Conservation (phyloP, 2,113 vertebrate genomes). For the Desmodus rotundus region DNA sequence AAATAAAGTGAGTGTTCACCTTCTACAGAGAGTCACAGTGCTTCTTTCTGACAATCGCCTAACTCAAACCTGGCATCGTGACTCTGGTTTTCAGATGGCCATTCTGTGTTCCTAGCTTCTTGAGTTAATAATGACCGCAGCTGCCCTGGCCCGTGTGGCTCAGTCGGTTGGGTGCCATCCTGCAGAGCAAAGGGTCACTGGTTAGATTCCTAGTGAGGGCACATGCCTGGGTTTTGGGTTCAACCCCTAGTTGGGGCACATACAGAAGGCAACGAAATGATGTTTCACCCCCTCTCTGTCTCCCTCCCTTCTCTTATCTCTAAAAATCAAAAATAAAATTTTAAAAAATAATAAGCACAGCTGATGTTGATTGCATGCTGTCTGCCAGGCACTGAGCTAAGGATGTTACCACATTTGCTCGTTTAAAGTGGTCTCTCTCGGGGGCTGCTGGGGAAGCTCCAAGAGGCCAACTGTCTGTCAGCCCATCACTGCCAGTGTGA, state of each 20-base stretch:
- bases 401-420: not conserved
- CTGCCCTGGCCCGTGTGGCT: too few species aligned
- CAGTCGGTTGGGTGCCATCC: too few species aligned
- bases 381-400: not conserved
- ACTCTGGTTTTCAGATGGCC: not conserved
- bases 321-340: too few species aligned
- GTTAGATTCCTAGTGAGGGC: too few species aligned
- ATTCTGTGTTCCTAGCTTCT: not conserved
- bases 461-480: accelerated
- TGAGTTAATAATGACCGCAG: not conserved
- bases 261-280: too few species aligned
- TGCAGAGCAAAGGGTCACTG: too few species aligned
- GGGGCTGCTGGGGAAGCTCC: accelerated
- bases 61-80: not conserved
- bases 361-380: not conserved
- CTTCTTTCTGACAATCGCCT: not conserved
- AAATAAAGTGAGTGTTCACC: not conserved
- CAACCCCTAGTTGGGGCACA: too few species aligned
- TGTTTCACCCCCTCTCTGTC: too few species aligned
- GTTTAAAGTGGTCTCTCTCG: accelerated
- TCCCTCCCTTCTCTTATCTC: too few species aligned
- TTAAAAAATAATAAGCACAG: not conserved
- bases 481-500: not conserved
- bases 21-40: not conserved
- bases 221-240: too few species aligned